Base-by-base conservation (phyloP, 2,888 invertebrate genomes). In the Corythucha ciliata region DNA sequence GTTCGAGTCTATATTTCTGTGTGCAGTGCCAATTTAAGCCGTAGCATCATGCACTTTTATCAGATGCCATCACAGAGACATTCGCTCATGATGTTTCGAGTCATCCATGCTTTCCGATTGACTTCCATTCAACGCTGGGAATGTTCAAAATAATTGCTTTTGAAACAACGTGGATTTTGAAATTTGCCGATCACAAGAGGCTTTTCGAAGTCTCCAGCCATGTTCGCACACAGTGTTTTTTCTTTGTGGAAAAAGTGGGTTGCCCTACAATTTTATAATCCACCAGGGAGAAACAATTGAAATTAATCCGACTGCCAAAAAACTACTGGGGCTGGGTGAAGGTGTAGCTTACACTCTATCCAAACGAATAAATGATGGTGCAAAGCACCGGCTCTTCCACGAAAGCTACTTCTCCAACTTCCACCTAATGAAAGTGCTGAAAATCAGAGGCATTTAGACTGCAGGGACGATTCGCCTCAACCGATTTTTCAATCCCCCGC, bases 141-240 rank as follows among this genome's bases (percentile, higher is more conserved):
- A n/a, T n/a, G n/a, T n/a, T n/a, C n/a, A n/a, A n/a, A n/a, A n/a
- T n/a, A n/a, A n/a, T n/a, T n/a, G n/a, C n/a, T n/a, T n/a, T n/a
- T n/a, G n/a, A n/a, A n/a, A n/a, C n/a, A n/a, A n/a, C n/a, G n/a
- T n/a, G n/a, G n/a, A n/a, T n/a, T n/a, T n/a, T n/a, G n/a, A n/a
- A n/a, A n/a, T n/a, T n/a, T n/a, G n/a, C n/a, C n/a, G n/a, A n/a
- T n/a, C n/a, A n/a, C n/a, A n/a, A n/a, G n/a, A n/a, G n/a, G n/a
- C n/a, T n/a, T n/a, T n/a, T n/a, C n/a, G 48, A 3, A 63, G 63
- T 34, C 61, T 61, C 8, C 39, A 29, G 22, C 54, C 54, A 39
- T 61, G 57, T 57, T 60, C 56, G 8, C 32, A 59, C 4, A 62
- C 61, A 55, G 45, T 58, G 4, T 62, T 56, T 56, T 27, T 58